A percentile compares a stretch with the other conserved stretches of the same genome.
These are phyloP conservation scores for Galerucella calmariensis DNA, from an alignment of 2,888 invertebrate species.

Conservation along the genomic window DNA sequence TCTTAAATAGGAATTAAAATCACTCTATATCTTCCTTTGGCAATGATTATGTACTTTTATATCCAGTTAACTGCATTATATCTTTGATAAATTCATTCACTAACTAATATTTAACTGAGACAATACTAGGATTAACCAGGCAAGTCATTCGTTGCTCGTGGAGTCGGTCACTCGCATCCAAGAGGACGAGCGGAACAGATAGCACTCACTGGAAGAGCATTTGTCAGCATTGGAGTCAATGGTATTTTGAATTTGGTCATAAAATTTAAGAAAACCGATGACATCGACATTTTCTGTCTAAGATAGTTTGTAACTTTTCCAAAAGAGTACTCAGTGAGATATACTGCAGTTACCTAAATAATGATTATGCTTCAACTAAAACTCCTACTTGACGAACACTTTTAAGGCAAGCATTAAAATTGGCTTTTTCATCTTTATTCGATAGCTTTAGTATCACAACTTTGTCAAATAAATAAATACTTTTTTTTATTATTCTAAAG, in stretches of 20 bases:
- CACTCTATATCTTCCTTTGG: slow-evolving; percentile 22
- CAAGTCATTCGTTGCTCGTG: too few species aligned
- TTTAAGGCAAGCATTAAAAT: slow-evolving; percentile 22
- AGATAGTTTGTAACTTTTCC: too few species aligned
- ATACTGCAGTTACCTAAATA: slow-evolving; percentile 1
- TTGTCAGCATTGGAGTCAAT: too few species aligned
- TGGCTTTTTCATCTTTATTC: slow-evolving; percentile 12
- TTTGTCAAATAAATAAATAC: slow-evolving; percentile 54
- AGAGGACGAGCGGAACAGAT: too few species aligned
- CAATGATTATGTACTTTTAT: slow-evolving; percentile 30
- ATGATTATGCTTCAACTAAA: slow-evolving; percentile 24
- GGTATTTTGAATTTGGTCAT: too few species aligned
- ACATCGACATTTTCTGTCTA: too few species aligned
- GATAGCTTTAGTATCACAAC: slow-evolving; percentile 39
- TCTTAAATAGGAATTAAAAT: neutral
- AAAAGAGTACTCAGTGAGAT: neutral
- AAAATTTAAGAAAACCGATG: too few species aligned
- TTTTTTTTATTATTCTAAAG: slow-evolving; percentile 52
- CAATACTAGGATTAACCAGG: too few species aligned
- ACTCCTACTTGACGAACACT: slow-evolving; percentile 13
- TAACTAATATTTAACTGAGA: neutral
- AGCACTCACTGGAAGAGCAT: too few species aligned
- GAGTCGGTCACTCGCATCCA: too few species aligned
- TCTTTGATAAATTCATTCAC: neutral
- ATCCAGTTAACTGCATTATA: neutral